Conservation (phyloP, 1,140 invertebrate species). For the Dreissena polymorpha region DNA sequence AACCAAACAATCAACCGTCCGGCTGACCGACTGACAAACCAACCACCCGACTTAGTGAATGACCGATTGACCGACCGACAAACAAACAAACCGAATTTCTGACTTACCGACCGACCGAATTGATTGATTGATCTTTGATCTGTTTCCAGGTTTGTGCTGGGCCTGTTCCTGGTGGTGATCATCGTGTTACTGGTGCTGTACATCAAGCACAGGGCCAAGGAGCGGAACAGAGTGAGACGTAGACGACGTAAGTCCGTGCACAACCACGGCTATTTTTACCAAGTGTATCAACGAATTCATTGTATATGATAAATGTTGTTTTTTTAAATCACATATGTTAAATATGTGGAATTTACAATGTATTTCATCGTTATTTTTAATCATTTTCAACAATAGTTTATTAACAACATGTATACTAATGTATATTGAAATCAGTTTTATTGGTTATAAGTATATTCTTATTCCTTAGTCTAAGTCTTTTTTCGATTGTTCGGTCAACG, state of each 20-base stretch:
- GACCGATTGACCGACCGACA: no score
- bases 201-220: slow-evolving; percentile 51
- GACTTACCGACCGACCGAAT: no score
- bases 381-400: background rate
- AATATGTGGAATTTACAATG: background rate
- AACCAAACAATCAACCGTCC: no score
- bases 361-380: background rate
- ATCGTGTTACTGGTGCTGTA: slow-evolving; percentile 43
- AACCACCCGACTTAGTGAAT: no score
- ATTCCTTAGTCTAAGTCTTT: no score
- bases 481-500: no score
- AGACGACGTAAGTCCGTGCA: slow-evolving; percentile 29
- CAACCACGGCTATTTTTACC: background rate
- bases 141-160: slow-evolving; percentile 43
- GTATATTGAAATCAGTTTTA: no score
- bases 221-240: slow-evolving; percentile 35
- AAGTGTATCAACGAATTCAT: background rate
- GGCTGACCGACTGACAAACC: no score
- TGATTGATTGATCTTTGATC: no score
- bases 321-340: background rate
- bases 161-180: slow-evolving; percentile 42
- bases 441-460: no score
- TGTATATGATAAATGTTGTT: background rate
- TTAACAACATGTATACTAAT: background rate
- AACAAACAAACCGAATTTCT: no score